These are phyloP conservation scores for Aricia agestis DNA, from an alignment of 1,140 invertebrate species.

Conservation along the genomic window DNA sequence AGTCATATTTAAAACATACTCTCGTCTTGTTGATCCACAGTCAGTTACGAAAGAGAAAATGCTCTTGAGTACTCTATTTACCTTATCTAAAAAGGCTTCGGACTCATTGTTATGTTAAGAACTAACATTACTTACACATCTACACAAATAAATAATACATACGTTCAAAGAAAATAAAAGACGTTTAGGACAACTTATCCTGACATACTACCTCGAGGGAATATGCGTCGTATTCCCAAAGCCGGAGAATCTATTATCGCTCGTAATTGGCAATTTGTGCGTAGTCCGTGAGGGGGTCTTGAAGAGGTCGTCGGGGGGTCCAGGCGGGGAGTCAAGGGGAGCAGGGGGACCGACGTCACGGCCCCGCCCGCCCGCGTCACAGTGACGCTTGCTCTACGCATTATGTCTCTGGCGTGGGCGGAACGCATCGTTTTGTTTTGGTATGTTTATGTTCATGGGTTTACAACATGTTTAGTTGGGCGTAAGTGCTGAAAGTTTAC, in stretches of 20 bases:
- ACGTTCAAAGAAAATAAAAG: no score
- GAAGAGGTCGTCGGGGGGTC: conserved; percentile 36
- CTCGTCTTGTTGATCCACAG: no score
- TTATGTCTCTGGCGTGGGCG: neutral
- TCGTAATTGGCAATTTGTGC: conserved; percentile 27
- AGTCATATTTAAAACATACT: no score
- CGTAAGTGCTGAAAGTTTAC: no score
- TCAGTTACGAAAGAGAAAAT: no score
- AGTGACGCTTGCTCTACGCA: conserved; percentile 21
- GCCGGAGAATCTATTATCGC: conserved; percentile 27
- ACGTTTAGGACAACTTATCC: neutral
- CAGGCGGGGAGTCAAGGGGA: neutral
- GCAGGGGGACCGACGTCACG: conserved; percentile 36
- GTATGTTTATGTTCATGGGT: neutral
- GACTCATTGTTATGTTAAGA: neutral
- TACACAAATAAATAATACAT: no score
- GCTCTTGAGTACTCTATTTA: no score
- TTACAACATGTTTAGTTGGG: neutral
- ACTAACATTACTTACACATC: neutral
- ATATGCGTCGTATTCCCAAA: conserved; percentile 21
- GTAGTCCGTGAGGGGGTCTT: conserved; percentile 40
- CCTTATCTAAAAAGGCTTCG: no score
- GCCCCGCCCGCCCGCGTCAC: conserved; percentile 37
- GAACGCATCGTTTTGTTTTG: neutral
- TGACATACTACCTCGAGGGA: neutral